phyloP scores from a whole-genome alignment of 2,888 invertebrate genomes.

The Dusona sp. region DNA sequence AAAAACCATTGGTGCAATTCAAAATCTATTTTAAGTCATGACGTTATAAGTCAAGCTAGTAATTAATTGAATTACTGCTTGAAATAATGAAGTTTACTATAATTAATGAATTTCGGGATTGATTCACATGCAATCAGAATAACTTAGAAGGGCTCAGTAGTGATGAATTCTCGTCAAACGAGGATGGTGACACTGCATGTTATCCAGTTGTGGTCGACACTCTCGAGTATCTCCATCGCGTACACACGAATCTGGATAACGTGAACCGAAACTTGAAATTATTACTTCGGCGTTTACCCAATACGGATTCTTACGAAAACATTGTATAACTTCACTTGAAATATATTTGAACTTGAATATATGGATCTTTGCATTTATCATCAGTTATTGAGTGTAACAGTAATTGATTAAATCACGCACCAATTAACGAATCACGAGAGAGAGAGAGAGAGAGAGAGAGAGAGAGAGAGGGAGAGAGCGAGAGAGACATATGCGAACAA shows the following conservation, averaged over 20 bases:
- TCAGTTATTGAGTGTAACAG: background rate
- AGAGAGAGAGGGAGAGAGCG: background rate
- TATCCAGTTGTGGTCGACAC: slow-evolving; percentile 1
- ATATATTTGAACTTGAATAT: background rate
- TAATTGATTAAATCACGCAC: background rate
- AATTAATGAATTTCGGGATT: background rate
- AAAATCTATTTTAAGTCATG: background rate
- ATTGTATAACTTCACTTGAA: background rate
- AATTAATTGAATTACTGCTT: background rate
- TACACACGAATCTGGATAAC: slow-evolving; percentile 7
- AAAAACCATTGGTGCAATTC: background rate
- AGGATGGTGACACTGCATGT: slow-evolving; percentile 10
- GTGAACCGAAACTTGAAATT: slow-evolving; percentile 18
- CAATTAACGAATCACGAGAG: background rate
- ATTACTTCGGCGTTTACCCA: background rate
- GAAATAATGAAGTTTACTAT: background rate
- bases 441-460: too few species aligned
- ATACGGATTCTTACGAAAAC: slow-evolving; percentile 1
- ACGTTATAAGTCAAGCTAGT: background rate
- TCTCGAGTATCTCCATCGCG: slow-evolving; percentile 31
- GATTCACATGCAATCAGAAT: background rate
- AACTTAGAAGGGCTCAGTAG: background rate
- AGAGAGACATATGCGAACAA: background rate
- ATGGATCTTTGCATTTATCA: background rate
- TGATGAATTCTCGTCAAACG: background rate